A percentile compares a stretch with the other conserved stretches of the same genome.
Conservation (phyloP, 2,113 vertebrate genomes). For the Anas platyrhynchos region DNA sequence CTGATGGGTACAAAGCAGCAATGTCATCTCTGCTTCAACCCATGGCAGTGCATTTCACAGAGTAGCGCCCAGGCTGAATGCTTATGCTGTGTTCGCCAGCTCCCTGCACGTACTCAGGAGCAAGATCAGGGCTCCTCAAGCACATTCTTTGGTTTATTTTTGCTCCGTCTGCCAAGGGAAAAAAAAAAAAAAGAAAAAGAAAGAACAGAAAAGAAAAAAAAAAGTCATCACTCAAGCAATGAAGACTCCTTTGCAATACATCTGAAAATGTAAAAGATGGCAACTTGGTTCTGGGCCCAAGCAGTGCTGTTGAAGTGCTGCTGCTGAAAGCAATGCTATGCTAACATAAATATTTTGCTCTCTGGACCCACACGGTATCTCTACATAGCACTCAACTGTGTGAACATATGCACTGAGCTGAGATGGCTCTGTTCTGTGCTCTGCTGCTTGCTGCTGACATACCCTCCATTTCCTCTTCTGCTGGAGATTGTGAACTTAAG, state of each 20-base stretch:
- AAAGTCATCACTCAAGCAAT: not conserved
- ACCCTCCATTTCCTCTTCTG: conserved; percentile 39
- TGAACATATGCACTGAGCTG: conserved; percentile 45
- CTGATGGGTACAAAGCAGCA: not conserved
- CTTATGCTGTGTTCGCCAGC: not conserved
- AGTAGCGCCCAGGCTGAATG: accelerated
- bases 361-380: conserved; percentile 8
- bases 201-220: not conserved
- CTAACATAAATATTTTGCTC: conserved; percentile 39
- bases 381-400: conserved; percentile 27
- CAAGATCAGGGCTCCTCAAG: not conserved
- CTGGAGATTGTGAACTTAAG: not conserved
- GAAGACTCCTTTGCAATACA: not conserved
- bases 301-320: conserved; percentile 1
- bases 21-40: not conserved
- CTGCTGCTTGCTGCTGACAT: conserved; percentile 33
- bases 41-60: not conserved
- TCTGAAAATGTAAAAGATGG: not conserved
- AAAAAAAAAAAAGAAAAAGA: not conserved
- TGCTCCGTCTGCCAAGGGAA: accelerated
- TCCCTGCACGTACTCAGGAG: not conserved
- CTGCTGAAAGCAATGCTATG: conserved; percentile 41
- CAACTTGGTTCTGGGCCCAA: not conserved
- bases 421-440: conserved; percentile 36
- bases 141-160: not conserved